phyloP scores from a whole-genome alignment of 1,140 invertebrate species.

The Drosophila murphyi region DNA sequence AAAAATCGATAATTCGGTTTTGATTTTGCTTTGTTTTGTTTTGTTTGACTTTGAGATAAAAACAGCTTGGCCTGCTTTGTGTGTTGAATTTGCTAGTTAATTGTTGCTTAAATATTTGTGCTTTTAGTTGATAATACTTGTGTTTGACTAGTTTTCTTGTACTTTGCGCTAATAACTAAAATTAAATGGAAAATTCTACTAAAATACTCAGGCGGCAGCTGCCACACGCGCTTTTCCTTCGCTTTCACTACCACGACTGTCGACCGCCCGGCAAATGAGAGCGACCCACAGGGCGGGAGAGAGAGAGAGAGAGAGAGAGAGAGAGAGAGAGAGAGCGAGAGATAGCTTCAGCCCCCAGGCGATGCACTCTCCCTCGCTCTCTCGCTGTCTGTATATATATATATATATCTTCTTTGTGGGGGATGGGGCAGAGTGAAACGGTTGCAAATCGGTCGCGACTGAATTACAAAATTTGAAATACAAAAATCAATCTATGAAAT shows the following conservation, averaged over 20 bases:
- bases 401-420: slow-evolving; percentile 4
- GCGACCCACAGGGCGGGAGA: slow-evolving; percentile 25
- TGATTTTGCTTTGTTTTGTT: slow-evolving; percentile 17
- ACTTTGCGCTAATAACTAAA: slow-evolving; percentile 42
- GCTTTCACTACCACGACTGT: slow-evolving; percentile 54
- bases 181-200: slow-evolving; percentile 60
- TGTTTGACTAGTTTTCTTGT: slow-evolving; percentile 4
- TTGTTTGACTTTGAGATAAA: slow-evolving; percentile 6
- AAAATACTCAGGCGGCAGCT: slow-evolving; percentile 35
- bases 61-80: slow-evolving; percentile 46
- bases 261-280: slow-evolving; percentile 14
- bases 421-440: slow-evolving; percentile 27
- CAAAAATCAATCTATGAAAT: neutral
- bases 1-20: slow-evolving; percentile 63
- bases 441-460: slow-evolving; percentile 10
- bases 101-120: slow-evolving; percentile 8
- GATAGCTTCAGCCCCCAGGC: slow-evolving; percentile 8
- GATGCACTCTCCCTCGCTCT: neutral
- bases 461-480: neutral
- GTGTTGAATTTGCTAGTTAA: slow-evolving; percentile 1
- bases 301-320: slow-evolving; percentile 18
- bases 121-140: neutral
- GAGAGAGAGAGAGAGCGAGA: neutral
- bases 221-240: slow-evolving; percentile 57
- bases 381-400: too few species aligned